Evolutionary conservation across 2,797 vertebrate genomes (phyloP).

Genomic region (Borostomias antarcticus): DNA sequence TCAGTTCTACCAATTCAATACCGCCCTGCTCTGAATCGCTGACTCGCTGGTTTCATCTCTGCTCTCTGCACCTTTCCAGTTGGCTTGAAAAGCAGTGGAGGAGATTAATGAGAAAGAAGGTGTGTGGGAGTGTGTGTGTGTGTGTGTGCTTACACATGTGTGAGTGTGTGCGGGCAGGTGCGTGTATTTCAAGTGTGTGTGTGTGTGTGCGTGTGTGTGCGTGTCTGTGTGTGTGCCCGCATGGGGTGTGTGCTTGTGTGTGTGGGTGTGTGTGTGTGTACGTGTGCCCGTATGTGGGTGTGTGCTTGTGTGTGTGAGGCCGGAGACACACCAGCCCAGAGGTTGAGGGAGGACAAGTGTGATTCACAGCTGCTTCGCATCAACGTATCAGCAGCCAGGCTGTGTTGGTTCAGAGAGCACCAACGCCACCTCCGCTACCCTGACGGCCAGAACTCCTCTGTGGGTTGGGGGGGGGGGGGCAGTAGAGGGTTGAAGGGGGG

Average conservation of each 20-base stretch:
- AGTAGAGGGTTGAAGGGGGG: not conserved
- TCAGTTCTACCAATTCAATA: no score
- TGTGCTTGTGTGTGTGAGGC: no score
- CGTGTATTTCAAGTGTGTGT: not conserved
- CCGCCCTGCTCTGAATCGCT: no score
- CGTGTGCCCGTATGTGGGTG: no score
- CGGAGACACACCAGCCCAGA: not conserved
- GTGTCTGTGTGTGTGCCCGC: no score
- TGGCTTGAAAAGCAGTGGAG: not conserved
- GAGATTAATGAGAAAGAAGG: not conserved
- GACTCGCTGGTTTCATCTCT: no score
- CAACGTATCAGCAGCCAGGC: conserved; percentile 17
- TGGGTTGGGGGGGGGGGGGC: not conserved
- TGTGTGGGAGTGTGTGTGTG: not conserved
- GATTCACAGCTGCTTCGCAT: conserved; percentile 39
- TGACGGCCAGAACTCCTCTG: conserved; percentile 22
- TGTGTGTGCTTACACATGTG: conserved; percentile 5
- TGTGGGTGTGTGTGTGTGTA: no score
- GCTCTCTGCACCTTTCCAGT: no score
- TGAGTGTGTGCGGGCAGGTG: not conserved
- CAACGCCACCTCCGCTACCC: conserved; percentile 26
- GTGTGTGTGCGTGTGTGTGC: not conserved
- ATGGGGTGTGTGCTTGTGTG: no score
- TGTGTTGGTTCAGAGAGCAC: conserved; percentile 30
- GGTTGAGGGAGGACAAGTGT: not conserved